A percentile compares a stretch with the other conserved stretches of the same genome.
Conservation (phyloP, 2,797 vertebrate species). For the Nyctalus aviator region DNA sequence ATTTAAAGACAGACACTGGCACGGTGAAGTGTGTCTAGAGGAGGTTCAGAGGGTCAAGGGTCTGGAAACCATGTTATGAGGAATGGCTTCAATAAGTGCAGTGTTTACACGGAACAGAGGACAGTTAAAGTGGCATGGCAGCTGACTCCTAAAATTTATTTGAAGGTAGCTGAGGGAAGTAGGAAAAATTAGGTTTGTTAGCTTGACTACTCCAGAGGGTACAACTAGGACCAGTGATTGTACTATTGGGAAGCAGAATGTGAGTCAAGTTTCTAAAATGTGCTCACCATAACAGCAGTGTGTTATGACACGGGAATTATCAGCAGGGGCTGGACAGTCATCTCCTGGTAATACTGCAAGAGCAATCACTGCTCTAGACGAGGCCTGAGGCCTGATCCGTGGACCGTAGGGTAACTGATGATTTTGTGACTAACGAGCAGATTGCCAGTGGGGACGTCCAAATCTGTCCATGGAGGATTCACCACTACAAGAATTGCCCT, state of each 20-base stretch:
- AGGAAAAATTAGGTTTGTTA: conserved; percentile 21
- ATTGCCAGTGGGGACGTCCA: neutral
- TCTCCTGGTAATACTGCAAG: neutral
- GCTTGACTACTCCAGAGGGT: neutral
- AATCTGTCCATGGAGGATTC: neutral
- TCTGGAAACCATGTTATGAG: neutral
- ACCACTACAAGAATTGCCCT: neutral
- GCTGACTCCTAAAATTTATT: neutral
- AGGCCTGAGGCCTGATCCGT: neutral
- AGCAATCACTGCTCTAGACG: neutral
- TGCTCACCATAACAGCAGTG: neutral
- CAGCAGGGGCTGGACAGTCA: neutral
- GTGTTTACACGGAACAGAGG: conserved; percentile 25
- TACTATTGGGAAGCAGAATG: conserved; percentile 23
- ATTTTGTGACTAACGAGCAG: neutral
- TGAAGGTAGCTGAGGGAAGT: neutral
- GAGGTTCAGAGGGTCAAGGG: neutral
- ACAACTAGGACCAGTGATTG: neutral
- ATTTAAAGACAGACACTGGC: neutral
- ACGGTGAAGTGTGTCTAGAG: neutral
- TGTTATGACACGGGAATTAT: neutral
- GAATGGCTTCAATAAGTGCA: conserved; percentile 22
- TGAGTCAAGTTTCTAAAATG: conserved; percentile 15
- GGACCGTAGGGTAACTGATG: neutral
- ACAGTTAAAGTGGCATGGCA: neutral